Conservation (phyloP, 2,113 vertebrate species). For the Carettochelys insculpta region DNA sequence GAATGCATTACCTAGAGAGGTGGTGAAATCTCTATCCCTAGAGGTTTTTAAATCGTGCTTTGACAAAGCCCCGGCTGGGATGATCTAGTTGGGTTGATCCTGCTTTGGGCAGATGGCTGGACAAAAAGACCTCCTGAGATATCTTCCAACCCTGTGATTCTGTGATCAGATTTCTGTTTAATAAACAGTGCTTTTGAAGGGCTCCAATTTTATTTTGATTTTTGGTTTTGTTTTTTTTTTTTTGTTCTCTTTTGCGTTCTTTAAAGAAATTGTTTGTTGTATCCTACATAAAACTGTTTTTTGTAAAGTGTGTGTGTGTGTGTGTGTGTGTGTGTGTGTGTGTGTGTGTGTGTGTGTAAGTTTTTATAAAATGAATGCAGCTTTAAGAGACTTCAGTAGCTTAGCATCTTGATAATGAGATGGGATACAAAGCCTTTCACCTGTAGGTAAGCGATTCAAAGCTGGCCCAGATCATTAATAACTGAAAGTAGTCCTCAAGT, state of each 20-base stretch:
- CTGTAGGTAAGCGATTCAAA: neutral
- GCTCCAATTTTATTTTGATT: neutral
- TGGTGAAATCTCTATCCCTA: too few species aligned
- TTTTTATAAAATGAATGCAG: neutral
- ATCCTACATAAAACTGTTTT: neutral
- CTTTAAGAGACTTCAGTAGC: neutral
- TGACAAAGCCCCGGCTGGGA: too few species aligned
- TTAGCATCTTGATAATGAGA: neutral
- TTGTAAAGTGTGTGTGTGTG: too few species aligned
- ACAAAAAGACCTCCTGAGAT: too few species aligned
- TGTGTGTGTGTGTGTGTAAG: too few species aligned
- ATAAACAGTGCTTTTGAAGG: neutral
- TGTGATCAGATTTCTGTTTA: neutral
- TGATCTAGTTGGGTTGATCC: too few species aligned
- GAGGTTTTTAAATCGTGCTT: too few species aligned
- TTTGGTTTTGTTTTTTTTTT: neutral
- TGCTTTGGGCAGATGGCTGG: too few species aligned
- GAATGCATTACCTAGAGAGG: too few species aligned
- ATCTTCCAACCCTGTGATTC: too few species aligned
- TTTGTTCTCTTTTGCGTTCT: neutral
- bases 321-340: too few species aligned
- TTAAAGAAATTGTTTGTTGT: neutral
- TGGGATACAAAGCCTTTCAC: neutral
- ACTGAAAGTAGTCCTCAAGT: neutral
- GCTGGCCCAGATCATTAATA: neutral